Conservation (phyloP, 2,888 invertebrate genomes). For the Archips xylosteana region DNA sequence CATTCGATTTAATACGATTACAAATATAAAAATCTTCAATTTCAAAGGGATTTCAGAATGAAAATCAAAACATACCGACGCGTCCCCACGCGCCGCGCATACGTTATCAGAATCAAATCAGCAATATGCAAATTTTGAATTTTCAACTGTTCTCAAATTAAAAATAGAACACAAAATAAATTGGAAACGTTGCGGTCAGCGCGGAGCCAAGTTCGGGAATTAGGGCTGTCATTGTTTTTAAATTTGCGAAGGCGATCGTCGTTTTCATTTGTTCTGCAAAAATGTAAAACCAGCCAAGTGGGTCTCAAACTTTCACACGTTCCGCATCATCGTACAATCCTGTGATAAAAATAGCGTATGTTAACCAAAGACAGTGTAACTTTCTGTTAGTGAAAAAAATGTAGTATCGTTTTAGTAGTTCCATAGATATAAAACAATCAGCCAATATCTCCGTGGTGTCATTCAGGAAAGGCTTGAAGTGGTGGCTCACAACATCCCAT, state of each 20-base stretch:
- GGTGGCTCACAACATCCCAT: too few species aligned
- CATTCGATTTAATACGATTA: too few species aligned
- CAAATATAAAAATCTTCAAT: neutral
- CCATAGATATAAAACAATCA: too few species aligned
- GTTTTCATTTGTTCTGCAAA: neutral
- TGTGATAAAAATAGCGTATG: too few species aligned
- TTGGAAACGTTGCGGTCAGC: constrained; percentile 16
- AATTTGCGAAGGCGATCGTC: neutral
- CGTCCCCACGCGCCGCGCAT: neutral
- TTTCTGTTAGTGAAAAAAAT: too few species aligned
- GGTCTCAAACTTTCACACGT: too few species aligned
- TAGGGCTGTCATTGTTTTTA: neutral
- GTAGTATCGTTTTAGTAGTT: too few species aligned
- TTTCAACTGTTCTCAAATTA: constrained; percentile 21
- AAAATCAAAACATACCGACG: neutral
- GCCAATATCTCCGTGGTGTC: too few species aligned
- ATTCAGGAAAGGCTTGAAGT: too few species aligned
- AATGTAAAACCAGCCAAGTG: too few species aligned
- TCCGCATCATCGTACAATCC: too few species aligned
- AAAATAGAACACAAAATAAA: constrained; percentile 31
- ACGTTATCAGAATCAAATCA: constrained; percentile 11
- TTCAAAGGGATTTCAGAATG: neutral
- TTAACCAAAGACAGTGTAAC: too few species aligned
- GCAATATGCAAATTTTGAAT: constrained; percentile 26
- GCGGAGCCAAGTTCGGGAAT: constrained; percentile 4